Conservation (phyloP, 2,888 invertebrate genomes). For the Phaedon cochleariae region DNA sequence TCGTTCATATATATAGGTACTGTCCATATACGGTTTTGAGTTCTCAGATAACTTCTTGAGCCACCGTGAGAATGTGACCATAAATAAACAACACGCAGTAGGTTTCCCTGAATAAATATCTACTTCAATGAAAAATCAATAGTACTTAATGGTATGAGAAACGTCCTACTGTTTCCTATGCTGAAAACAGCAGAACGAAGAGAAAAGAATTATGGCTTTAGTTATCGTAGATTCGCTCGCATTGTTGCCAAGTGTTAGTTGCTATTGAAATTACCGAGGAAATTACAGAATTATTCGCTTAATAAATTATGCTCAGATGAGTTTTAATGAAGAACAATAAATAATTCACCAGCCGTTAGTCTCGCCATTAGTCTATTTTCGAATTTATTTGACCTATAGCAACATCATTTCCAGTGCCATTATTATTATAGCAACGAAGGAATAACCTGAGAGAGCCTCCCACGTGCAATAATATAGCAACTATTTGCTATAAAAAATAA, state of each 20-base stretch:
- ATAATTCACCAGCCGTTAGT: too few relatives aligned
- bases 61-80: not conserved
- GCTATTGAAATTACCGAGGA: not conserved
- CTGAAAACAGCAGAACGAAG: slow-evolving; percentile 22
- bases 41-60: not conserved
- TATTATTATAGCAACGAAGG: too few relatives aligned
- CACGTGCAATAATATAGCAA: too few relatives aligned
- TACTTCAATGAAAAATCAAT: slow-evolving; percentile 29
- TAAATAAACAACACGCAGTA: slow-evolving; percentile 17
- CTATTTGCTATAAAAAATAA: too few relatives aligned
- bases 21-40: not conserved
- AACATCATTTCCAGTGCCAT: too few relatives aligned
- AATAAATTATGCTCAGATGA: too few relatives aligned
- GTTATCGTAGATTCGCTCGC: slow-evolving; percentile 18
- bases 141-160: slow-evolving; percentile 44
- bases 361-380: too few relatives aligned
- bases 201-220: slow-evolving; percentile 10
- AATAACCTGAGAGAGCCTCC: too few relatives aligned
- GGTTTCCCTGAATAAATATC: slow-evolving; percentile 32
- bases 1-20: not conserved
- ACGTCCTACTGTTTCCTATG: slow-evolving; percentile 38
- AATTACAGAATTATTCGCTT: too few relatives aligned
- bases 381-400: too few relatives aligned
- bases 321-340: too few relatives aligned
- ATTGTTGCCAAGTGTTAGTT: slow-evolving; percentile 18